phyloP scores from a whole-genome alignment of 2,797 vertebrate genomes.

The Gymnothorax reevesii region DNA sequence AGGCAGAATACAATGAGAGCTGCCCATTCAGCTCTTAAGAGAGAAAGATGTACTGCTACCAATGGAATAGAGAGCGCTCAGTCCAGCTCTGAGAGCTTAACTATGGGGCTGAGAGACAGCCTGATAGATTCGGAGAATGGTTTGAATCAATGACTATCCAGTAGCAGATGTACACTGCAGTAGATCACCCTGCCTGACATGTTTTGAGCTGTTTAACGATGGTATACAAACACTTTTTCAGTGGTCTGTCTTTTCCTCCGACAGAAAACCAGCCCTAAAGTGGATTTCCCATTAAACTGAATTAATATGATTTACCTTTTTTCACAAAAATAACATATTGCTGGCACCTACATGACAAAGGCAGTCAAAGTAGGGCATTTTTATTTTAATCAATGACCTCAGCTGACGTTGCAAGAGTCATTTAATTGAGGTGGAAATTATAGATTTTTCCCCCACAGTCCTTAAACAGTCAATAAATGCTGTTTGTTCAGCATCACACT shows the following conservation, averaged over 20 bases:
- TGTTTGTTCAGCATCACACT: neutral
- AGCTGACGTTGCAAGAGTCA: neutral
- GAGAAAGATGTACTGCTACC: conserved; percentile 20
- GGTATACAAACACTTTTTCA: conserved; percentile 18
- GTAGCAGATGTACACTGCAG: conserved; percentile 16
- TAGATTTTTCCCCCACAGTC: neutral
- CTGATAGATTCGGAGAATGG: conserved; percentile 29
- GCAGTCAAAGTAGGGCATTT: neutral
- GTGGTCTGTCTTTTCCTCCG: neutral
- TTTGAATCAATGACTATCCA: conserved; percentile 20
- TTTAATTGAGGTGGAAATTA: neutral
- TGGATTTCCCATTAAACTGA: neutral
- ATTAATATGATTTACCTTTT: neutral
- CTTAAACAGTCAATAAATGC: neutral
- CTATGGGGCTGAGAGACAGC: conserved; percentile 27
- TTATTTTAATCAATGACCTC: neutral
- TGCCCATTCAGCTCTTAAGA: conserved; percentile 33
- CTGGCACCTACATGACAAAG: conserved; percentile 4
- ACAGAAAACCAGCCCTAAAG: conserved; percentile 15
- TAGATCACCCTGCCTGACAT: conserved; percentile 6
- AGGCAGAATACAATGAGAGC: conserved; percentile 22
- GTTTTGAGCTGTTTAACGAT: conserved; percentile 34
- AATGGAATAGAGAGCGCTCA: conserved; percentile 10
- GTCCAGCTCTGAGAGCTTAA: conserved; percentile 14
- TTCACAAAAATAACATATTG: neutral